Evolutionary conservation across 2,113 vertebrate genomes (phyloP).

Genomic region (Numenius arquata): DNA sequence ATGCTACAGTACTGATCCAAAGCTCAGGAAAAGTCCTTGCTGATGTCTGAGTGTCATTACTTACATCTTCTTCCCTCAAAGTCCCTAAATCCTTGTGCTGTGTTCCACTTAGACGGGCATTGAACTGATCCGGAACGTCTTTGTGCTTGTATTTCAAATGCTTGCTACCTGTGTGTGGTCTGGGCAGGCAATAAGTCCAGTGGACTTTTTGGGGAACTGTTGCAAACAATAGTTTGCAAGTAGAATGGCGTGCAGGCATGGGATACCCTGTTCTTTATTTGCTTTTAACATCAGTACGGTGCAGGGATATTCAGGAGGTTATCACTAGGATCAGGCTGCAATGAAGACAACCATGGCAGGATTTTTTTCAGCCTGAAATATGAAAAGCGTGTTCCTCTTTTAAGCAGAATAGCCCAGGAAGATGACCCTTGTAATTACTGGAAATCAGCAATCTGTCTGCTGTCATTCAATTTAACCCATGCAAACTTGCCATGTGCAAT

Average conservation of each 20-base stretch:
- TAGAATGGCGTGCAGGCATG: background rate
- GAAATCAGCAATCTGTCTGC: conserved; percentile 25
- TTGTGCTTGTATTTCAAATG: background rate
- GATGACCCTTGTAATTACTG: background rate
- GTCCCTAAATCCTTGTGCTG: background rate
- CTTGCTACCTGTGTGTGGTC: background rate
- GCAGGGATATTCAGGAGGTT: background rate
- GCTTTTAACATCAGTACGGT: background rate
- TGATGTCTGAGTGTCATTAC: background rate
- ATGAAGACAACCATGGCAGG: background rate
- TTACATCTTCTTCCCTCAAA: background rate
- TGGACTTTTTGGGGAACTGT: background rate
- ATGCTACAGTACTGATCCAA: background rate
- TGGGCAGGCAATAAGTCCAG: background rate
- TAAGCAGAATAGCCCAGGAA: background rate
- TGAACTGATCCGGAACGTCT: background rate
- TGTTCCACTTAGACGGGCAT: background rate
- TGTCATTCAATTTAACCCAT: background rate
- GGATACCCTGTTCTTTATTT: background rate
- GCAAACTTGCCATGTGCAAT: background rate
- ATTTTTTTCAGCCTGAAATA: background rate
- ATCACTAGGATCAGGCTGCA: background rate
- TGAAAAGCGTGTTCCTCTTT: background rate
- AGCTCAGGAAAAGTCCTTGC: background rate
- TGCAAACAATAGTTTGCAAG: background rate